Conservation (phyloP, 2,797 vertebrate genomes). For the Myripristis murdjan region DNA sequence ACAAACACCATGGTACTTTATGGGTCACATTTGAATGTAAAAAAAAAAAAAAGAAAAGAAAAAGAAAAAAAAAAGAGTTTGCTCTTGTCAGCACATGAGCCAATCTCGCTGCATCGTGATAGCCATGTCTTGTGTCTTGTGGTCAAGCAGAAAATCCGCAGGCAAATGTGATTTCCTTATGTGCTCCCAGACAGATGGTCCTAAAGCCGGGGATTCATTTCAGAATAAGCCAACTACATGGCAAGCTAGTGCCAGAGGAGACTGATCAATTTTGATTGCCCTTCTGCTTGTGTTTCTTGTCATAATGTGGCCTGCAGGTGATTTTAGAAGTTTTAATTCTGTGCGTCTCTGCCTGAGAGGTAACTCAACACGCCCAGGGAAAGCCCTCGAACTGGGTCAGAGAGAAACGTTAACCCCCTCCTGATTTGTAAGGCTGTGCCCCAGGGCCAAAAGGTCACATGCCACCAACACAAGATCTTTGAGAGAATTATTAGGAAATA, state of each 20-base stretch:
- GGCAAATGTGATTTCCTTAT: not conserved
- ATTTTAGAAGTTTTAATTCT: conserved; percentile 25
- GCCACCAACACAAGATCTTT: not conserved
- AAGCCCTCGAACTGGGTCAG: conserved; percentile 61
- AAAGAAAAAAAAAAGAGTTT: not conserved
- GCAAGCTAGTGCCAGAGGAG: not conserved
- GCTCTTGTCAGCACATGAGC: too few relatives aligned
- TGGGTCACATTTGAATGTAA: conserved; percentile 3
- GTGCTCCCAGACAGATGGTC: not conserved
- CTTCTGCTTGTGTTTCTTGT: not conserved
- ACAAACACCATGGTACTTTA: not conserved
- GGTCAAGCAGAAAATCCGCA: not conserved
- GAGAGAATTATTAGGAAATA: not conserved
- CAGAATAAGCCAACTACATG: not conserved
- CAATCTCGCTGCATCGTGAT: too few relatives aligned
- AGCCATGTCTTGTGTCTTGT: not conserved
- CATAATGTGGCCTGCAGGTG: conserved; percentile 8
- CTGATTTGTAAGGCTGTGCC: conserved; percentile 5
- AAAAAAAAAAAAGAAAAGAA: not conserved
- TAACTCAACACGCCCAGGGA: conserved; percentile 34
- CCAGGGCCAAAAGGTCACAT: conserved; percentile 20
- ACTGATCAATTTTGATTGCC: not conserved
- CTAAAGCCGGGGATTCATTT: not conserved
- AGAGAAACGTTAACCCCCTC: conserved; percentile 29
- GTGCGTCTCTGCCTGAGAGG: not conserved